These are phyloP conservation scores for Channa maculata DNA, from an alignment of 2,113 vertebrate species.

Conservation along the genomic window DNA sequence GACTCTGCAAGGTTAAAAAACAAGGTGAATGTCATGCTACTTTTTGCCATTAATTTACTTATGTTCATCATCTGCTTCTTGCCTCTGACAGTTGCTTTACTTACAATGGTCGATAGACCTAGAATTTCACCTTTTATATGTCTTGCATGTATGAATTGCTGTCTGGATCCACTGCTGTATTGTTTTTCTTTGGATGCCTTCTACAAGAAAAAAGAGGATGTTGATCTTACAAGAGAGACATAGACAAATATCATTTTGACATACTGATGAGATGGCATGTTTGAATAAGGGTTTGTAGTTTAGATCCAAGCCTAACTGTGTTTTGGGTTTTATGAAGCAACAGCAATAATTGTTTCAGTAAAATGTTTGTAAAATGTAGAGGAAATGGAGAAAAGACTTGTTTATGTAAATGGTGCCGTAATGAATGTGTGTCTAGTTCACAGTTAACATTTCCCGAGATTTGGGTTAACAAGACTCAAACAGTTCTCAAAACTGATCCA, in stretches of 20 bases:
- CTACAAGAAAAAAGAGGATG: constrained; percentile 65
- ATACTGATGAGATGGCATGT: neutral
- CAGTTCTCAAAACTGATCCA: no score
- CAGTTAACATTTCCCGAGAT: no score
- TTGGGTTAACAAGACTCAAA: no score
- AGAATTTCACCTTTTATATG: constrained; percentile 23
- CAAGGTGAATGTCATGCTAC: constrained; percentile 72
- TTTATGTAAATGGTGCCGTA: no score
- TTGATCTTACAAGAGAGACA: neutral
- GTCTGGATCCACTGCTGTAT: constrained; percentile 74
- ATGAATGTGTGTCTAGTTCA: no score
- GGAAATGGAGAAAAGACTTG: no score
- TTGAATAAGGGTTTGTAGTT: neutral
- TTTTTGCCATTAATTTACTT: constrained; percentile 70
- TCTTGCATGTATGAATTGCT: constrained; percentile 72
- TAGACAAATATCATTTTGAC: neutral
- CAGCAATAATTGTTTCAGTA: no score
- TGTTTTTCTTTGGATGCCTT: constrained; percentile 78
- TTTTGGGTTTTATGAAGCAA: no score
- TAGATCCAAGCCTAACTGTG: no score
- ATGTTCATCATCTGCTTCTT: constrained; percentile 74
- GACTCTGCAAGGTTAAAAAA: constrained; percentile 49
- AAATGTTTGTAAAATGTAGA: neutral
- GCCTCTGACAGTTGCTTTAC: constrained; percentile 44
- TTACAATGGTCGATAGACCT: fast-evolving